Evolutionary conservation across 2,113 vertebrate species (phyloP), one percentile per base, ranked within the genome.

Genomic region (Serinus canaria): DNA sequence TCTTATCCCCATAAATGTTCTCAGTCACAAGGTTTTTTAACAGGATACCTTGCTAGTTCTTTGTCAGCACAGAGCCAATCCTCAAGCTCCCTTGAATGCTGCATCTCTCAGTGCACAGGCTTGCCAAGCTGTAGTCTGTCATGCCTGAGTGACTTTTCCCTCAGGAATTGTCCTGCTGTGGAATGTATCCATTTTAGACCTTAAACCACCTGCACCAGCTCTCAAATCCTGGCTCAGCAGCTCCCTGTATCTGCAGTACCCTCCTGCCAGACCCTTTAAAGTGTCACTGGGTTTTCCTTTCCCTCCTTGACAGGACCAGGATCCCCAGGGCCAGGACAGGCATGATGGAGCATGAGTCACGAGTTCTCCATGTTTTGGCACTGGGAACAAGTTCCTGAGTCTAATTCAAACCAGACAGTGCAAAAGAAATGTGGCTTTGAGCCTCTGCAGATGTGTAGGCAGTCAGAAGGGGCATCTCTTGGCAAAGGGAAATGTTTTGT

Each of bases 381-480:
- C 52, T 70, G 74, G 95, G 88, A 93, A 77, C 63, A 59, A 83
- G 78, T 49, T 89, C 53, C 76, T 55, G 39, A 87, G 59, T 18
- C 60, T 94, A 83, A 96, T 83, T 83, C 41, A 93, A 86, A 80
- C 63, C 90, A 94, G 83, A 59, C 7, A 5, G 60, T 35, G 56
- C 28, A 85, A 79, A 83, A 93, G 75, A 90, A 95, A 62, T 59
- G 60, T 81, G 56, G 39, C 63, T 67, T 62, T 74, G 94, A 92
- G 80, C 55, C 83, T 81, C 86, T 90, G 73, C 80, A 91, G 76
- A 89, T 75, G 73, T 31, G 55, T 53, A 39, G 75, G 68, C 68
- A 74, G 90, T 35, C 80, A 83, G 76, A 43, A 95, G 75, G 55
- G 83, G 27, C 60, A 75, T 83, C 44, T 79, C 39, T 78, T 35